Evolutionary conservation across 2,113 vertebrate genomes (phyloP).

Genomic region (Halichoeres trimaculatus): DNA sequence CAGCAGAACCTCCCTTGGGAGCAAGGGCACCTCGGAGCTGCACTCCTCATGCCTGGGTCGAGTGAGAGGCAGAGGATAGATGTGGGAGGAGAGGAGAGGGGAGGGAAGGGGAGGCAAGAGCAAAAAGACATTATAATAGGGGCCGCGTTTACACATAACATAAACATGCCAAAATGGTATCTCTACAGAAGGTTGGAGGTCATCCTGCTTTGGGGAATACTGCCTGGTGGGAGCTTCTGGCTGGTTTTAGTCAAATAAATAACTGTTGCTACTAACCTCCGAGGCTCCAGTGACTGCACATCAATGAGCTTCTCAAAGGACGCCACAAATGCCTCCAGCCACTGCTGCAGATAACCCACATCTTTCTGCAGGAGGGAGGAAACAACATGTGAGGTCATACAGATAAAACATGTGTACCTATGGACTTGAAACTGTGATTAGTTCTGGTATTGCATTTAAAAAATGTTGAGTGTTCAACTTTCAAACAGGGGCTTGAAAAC

Average conservation of each 20-base stretch:
- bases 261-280: slow-evolving; percentile 82
- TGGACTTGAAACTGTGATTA: neutral
- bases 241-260: slow-evolving; percentile 18
- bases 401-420: neutral
- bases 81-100: slow-evolving; percentile 12
- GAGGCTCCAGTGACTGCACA: slow-evolving; percentile 90
- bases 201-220: slow-evolving; percentile 19
- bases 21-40: slow-evolving; percentile 86
- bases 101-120: neutral
- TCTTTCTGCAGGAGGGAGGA: slow-evolving; percentile 87
- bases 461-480: neutral
- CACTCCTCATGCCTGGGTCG: slow-evolving; percentile 87
- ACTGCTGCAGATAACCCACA: slow-evolving; percentile 92
- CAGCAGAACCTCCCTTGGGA: slow-evolving; percentile 87
- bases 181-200: slow-evolving; percentile 18
- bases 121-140: neutral
- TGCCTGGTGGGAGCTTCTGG: slow-evolving; percentile 4
- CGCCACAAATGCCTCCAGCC: slow-evolving; percentile 92
- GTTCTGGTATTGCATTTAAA: neutral
- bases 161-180: slow-evolving; percentile 49
- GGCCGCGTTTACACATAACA: slow-evolving; percentile 14
- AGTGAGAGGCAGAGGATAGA: neutral
- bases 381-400: slow-evolving; percentile 16
- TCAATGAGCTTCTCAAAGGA: slow-evolving; percentile 91
- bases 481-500: slow-evolving; percentile 23